phyloP scores from a whole-genome alignment of 1,140 invertebrate genomes.

The Trinorchestia longiramus region DNA sequence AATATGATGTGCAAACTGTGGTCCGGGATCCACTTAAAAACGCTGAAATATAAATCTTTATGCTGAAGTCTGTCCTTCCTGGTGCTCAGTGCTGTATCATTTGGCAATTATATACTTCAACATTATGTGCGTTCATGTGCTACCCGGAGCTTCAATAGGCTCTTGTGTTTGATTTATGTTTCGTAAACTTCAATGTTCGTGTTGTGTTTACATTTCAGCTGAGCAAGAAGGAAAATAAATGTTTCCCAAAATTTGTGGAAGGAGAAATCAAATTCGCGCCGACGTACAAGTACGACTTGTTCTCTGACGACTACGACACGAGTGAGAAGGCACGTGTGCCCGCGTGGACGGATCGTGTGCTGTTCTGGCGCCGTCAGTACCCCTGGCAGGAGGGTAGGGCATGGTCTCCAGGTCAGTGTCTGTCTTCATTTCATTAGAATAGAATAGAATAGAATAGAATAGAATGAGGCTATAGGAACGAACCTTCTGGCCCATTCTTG shows the following conservation, averaged over 20 bases:
- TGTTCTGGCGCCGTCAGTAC: conserved; percentile 87
- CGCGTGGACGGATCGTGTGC: conserved; percentile 96
- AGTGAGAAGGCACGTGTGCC: conserved; percentile 97
- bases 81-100: not conserved
- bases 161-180: not conserved
- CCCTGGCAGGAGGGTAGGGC: conserved; percentile 64
- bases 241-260: conserved; percentile 96
- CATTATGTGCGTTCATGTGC: not conserved
- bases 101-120: not conserved
- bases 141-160: not conserved
- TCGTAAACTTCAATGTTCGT: not conserved
- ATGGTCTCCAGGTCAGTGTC: conserved; percentile 72
- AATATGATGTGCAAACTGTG: not conserved
- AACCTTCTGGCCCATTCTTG: too few species aligned
- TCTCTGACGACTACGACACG: conserved; percentile 99
- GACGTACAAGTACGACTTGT: conserved; percentile 99
- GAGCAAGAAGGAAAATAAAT: conserved; percentile 84
- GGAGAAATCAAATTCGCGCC: conserved; percentile 93
- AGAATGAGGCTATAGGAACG: too few species aligned
- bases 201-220: conserved; percentile 70
- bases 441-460: not conserved
- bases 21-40: not conserved
- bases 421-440: not conserved
- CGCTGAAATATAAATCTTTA: not conserved
- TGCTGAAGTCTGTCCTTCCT: not conserved